Evolutionary conservation across 1,140 invertebrate genomes (phyloP), one percentile per base, ranked within the genome.

Genomic region (Brachionus rotundiformis): DNA sequence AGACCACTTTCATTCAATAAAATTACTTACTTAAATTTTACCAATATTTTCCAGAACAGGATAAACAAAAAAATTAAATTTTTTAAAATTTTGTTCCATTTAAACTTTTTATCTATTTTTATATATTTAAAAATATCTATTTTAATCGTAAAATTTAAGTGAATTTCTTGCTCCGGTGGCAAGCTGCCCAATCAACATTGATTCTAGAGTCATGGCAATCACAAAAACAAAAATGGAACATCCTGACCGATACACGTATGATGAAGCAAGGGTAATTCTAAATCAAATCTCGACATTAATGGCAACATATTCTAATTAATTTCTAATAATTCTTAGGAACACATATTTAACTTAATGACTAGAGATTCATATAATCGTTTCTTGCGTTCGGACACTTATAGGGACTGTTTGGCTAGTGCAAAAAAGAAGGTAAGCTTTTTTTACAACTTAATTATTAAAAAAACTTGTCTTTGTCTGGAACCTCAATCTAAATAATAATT

Each of bases 281-380:
- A 1, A 19, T 39, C 36, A 10, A 25, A 31, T 16, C 25, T 44
- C 25, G 7, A 6, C 7, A 7, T 6, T 25, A 19, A 13, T n/a
- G n/a, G n/a, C n/a, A n/a, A n/a, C n/a, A n/a, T n/a, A n/a, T n/a
- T n/a, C n/a, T n/a, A n/a, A n/a, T n/a, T n/a, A n/a, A n/a, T n/a
- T n/a, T n/a, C n/a, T n/a, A n/a, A n/a, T n/a, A n/a, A n/a, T n/a
- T n/a, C n/a, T n/a, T 16, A 96, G 93, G 94, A 96, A 7, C 97
- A 99, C 89, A 95, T 99, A 31, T 99, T 98, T 89, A 95, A 98
- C 86, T 90, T 99, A 82, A 99, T 99, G 98, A 98, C 98, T 86
- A 96, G 94, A 84, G 98, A 99, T 88, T 96, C 94, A 84, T 99
- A 99, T 86, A 96, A 95, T 47, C 91, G 98, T 83, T 99, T 98